A percentile compares a stretch with the other conserved stretches of the same genome.
Conservation (phyloP, 2,113 vertebrate genomes). For the Podarcis muralis region DNA sequence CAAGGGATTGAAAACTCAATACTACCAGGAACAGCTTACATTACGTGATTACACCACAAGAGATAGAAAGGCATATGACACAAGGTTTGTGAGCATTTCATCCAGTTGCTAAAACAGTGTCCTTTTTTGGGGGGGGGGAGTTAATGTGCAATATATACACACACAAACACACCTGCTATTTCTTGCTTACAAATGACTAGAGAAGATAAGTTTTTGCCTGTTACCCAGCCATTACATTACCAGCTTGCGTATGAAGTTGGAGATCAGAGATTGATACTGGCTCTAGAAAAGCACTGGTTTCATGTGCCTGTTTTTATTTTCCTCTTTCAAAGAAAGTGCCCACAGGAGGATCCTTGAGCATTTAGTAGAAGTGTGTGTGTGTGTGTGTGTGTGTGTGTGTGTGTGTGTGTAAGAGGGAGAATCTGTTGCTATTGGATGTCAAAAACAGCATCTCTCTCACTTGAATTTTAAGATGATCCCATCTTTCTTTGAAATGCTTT, state of each 20-base stretch:
- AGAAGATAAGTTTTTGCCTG: constrained; percentile 21
- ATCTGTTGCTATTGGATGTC: not conserved
- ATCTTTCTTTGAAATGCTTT: not conserved
- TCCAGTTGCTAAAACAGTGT: constrained; percentile 58
- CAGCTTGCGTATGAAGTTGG: not conserved
- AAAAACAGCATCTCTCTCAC: not conserved
- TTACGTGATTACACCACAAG: constrained; percentile 53
- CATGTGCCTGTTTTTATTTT: not conserved
- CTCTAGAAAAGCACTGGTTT: not conserved
- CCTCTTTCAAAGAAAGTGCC: not conserved
- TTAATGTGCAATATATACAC: constrained; percentile 37
- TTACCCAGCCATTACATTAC: not conserved
- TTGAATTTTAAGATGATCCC: not conserved
- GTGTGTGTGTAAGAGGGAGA: not conserved
- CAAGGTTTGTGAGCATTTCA: constrained; percentile 39
- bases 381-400: too few relatives aligned
- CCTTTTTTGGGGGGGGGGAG: constrained; percentile 10
- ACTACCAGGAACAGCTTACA: constrained; percentile 36
- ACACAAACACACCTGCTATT: constrained; percentile 59
- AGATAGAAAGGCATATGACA: constrained; percentile 33
- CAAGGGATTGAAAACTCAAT: constrained; percentile 55
- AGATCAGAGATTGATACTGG: not conserved
- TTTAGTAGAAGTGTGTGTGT: not conserved
- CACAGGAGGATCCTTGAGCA: too few relatives aligned
- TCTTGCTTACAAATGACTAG: constrained; percentile 47